Conservation (phyloP, 1,140 invertebrate genomes). For the Venturia canescens region DNA sequence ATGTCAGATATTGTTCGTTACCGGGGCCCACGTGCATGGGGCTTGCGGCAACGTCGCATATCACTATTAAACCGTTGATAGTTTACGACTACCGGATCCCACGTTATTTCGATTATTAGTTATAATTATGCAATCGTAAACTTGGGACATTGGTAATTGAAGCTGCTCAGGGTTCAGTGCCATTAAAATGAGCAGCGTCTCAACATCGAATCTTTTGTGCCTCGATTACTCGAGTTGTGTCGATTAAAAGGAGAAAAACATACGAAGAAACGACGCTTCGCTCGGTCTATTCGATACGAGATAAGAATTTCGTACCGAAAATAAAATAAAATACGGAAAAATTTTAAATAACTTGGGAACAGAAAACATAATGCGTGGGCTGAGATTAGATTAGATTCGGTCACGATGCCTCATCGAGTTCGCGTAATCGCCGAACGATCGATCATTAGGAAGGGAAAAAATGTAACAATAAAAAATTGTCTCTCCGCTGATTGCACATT, state of each 20-base stretch:
- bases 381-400: constrained; percentile 42
- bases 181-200: too few relatives aligned
- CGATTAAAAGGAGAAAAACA: not conserved
- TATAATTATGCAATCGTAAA: too few relatives aligned
- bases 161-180: too few relatives aligned
- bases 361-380: not conserved
- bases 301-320: not conserved
- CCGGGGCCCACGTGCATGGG: not conserved
- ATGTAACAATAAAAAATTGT: not conserved
- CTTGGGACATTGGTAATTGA: too few relatives aligned
- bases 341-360: constrained; percentile 12
- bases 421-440: not conserved
- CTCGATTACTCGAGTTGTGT: too few relatives aligned
- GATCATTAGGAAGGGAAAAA: not conserved
- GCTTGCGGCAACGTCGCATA: too few relatives aligned
- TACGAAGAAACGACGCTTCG: too few relatives aligned
- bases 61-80: not conserved
- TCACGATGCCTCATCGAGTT: not conserved
- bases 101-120: not conserved
- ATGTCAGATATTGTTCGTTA: not conserved
- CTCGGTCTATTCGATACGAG: not conserved
- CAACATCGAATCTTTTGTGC: too few relatives aligned
- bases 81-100: not conserved
- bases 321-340: constrained; percentile 17
- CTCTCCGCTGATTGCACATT: not conserved